Conservation (phyloP, 2,113 vertebrate genomes). For the Larimichthys crocea region DNA sequence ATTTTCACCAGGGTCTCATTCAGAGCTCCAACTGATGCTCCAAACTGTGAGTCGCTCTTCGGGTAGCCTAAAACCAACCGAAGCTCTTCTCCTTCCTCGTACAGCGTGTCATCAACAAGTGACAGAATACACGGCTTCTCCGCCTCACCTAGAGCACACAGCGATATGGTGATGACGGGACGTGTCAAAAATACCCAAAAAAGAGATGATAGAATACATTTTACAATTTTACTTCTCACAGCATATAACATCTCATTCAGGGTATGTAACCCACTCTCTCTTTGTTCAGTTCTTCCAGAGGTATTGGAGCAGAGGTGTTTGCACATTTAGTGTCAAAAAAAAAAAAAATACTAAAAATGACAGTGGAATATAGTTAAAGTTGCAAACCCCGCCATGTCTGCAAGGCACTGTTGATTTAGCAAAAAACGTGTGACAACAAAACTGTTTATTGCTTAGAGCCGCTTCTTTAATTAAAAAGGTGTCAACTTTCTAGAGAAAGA, state of each 20-base stretch:
- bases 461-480: constrained; percentile 42
- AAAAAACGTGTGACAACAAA: constrained; percentile 18
- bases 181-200: constrained; percentile 14
- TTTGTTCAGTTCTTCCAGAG: background rate
- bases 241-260: constrained; percentile 1
- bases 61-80: constrained; percentile 91
- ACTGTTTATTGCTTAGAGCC: constrained; percentile 7
- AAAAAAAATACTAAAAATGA: background rate
- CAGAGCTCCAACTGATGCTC: constrained; percentile 89
- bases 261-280: background rate
- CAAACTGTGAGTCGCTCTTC: constrained; percentile 88
- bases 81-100: constrained; percentile 92
- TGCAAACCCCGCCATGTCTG: background rate
- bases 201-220: background rate
- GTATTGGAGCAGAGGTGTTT: constrained; percentile 28
- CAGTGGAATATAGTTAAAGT: constrained; percentile 17
- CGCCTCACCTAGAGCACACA: constrained; percentile 86
- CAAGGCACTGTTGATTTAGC: constrained; percentile 12
- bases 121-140: constrained; percentile 89
- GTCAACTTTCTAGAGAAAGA: background rate
- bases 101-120: constrained; percentile 87
- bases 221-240: background rate
- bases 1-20: constrained; percentile 93
- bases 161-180: constrained; percentile 11
- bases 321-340: background rate